These are phyloP conservation scores for Apogon hyalosoma DNA, from an alignment of 2,797 vertebrate species.

Conservation along the genomic window DNA sequence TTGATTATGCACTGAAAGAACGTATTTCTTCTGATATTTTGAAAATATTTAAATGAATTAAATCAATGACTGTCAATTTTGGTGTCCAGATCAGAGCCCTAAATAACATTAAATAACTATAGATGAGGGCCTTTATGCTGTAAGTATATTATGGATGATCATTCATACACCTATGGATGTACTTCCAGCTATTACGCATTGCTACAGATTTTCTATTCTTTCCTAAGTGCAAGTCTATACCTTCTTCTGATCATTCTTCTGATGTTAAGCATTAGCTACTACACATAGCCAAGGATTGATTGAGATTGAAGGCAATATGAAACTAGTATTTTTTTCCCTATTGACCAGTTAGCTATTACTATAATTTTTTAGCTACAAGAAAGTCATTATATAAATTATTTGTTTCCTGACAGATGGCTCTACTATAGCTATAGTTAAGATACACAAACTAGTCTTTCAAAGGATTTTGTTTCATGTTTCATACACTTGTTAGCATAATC, in stretches of 20 bases:
- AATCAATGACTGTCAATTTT: neutral
- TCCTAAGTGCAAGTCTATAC: neutral
- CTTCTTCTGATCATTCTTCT: neutral
- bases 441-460: too few species aligned
- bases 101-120: conserved; percentile 1
- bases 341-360: too few species aligned
- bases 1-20: neutral
- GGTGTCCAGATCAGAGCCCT: neutral
- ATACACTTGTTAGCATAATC: too few species aligned
- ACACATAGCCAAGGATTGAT: too few species aligned
- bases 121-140: neutral
- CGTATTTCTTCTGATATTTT: neutral
- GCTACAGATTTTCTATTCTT: neutral
- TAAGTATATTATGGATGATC: neutral
- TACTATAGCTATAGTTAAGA: too few species aligned
- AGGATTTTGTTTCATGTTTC: too few species aligned
- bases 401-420: too few species aligned
- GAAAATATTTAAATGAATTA: conserved; percentile 1
- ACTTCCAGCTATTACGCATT: neutral
- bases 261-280: neutral
- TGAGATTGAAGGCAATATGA: too few species aligned
- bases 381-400: too few species aligned
- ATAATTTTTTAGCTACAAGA: too few species aligned
- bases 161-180: neutral
- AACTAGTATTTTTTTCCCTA: too few species aligned